Percentiles rank a stretch among this genome's conserved stretches.
Conservation (phyloP, 2,113 vertebrate species). For the Anser cygnoides region DNA sequence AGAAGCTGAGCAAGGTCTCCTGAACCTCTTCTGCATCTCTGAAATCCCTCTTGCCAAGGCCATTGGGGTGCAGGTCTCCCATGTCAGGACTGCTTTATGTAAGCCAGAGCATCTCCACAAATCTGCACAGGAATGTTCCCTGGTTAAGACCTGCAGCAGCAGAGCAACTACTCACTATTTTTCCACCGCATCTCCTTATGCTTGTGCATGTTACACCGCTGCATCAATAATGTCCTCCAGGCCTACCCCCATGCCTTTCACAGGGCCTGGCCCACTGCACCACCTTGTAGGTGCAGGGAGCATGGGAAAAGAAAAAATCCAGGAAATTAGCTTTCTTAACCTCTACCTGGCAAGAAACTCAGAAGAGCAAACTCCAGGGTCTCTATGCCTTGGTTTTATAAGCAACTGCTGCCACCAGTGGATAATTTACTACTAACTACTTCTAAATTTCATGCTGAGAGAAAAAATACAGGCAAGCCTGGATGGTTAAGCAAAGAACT, state of each 20-base stretch:
- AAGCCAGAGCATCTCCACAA: background rate
- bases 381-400: background rate
- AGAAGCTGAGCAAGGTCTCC: background rate
- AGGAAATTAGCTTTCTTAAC: background rate
- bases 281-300: background rate
- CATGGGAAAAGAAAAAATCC: background rate
- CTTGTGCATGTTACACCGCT: accelerated
- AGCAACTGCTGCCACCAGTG: background rate
- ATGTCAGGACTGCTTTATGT: background rate
- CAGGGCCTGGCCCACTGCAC: background rate
- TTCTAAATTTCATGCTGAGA: background rate
- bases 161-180: background rate
- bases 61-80: background rate
- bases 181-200: background rate
- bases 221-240: background rate
- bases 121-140: accelerated
- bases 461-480: background rate
- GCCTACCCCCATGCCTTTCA: background rate
- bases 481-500: background rate
- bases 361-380: background rate
- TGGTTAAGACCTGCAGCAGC: background rate
- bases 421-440: background rate
- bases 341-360: background rate
- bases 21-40: background rate
- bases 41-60: background rate